These are phyloP conservation scores for Cirrhinus mrigala DNA, from an alignment of 2,797 vertebrate species.

Conservation along the genomic window DNA sequence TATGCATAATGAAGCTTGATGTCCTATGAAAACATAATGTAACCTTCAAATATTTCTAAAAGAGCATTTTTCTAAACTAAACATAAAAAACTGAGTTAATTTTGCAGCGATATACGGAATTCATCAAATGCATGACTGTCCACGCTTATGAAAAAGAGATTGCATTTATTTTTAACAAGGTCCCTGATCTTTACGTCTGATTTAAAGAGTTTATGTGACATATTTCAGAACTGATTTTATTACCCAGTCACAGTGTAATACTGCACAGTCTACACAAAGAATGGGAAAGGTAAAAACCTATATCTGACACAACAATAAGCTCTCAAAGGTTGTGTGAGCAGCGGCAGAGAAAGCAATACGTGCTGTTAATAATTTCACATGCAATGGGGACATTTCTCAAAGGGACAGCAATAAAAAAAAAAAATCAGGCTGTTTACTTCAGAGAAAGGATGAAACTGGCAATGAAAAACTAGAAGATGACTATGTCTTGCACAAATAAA, in stretches of 20 bases:
- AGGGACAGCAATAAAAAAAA: neutral
- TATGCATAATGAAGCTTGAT: neutral
- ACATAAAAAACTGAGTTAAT: neutral
- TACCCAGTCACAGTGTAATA: neutral
- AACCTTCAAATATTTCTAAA: neutral
- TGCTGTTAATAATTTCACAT: slow-evolving; percentile 1
- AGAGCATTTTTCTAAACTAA: neutral
- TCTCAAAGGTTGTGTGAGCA: neutral
- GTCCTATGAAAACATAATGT: slow-evolving; percentile 1
- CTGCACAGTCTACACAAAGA: neutral
- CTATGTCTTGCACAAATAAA: neutral
- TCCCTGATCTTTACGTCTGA: neutral
- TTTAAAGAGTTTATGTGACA: neutral
- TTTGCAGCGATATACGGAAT: neutral
- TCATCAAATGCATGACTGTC: neutral
- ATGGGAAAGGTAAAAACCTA: neutral
- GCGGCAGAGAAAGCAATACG: neutral
- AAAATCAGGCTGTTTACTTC: neutral
- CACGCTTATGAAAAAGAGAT: neutral
- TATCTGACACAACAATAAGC: neutral
- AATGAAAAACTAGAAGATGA: neutral
- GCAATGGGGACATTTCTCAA: neutral
- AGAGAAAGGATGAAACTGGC: neutral
- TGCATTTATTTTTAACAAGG: neutral
- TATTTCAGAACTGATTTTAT: neutral